phyloP scores from a whole-genome alignment of 2,888 invertebrate species.

The Troides oblongomaculatus region DNA sequence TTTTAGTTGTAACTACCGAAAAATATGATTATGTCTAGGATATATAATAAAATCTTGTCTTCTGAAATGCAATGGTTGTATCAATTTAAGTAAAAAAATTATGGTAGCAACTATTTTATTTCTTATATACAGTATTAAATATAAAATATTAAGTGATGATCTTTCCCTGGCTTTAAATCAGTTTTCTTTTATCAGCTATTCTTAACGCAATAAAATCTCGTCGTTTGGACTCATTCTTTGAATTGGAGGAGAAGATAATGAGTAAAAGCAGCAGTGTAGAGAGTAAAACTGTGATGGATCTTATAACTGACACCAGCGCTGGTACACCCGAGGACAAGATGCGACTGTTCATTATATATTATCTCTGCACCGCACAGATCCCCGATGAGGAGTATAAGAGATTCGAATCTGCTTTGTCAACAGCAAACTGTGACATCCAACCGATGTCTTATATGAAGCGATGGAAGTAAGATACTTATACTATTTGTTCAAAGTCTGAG shows the following conservation, averaged over 20 bases:
- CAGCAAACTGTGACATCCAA: conserved; percentile 91
- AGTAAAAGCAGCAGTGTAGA: conserved; percentile 85
- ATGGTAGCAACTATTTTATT: no score
- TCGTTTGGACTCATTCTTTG: conserved; percentile 97
- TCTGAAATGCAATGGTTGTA: no score
- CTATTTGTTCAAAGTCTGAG: background rate
- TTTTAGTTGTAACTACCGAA: no score
- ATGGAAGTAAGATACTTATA: conserved; percentile 87
- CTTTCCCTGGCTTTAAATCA: background rate
- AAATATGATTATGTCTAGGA: no score
- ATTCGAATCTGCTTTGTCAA: conserved; percentile 87
- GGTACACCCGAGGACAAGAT: conserved; percentile 96
- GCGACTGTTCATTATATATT: conserved; percentile 94
- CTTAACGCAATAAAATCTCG: conserved; percentile 92
- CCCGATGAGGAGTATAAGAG: conserved; percentile 91
- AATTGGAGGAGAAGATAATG: conserved; percentile 98
- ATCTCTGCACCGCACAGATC: conserved; percentile 90
- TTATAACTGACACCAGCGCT: conserved; percentile 91
- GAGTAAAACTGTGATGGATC: conserved; percentile 92
- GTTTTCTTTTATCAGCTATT: conserved; percentile 75
- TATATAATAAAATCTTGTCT: no score
- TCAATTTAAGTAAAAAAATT: no score
- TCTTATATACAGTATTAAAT: no score
- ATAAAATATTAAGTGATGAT: no score
- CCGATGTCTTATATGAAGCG: conserved; percentile 94